Conservation (phyloP, 2,797 vertebrate species). For the Salmo trutta region DNA sequence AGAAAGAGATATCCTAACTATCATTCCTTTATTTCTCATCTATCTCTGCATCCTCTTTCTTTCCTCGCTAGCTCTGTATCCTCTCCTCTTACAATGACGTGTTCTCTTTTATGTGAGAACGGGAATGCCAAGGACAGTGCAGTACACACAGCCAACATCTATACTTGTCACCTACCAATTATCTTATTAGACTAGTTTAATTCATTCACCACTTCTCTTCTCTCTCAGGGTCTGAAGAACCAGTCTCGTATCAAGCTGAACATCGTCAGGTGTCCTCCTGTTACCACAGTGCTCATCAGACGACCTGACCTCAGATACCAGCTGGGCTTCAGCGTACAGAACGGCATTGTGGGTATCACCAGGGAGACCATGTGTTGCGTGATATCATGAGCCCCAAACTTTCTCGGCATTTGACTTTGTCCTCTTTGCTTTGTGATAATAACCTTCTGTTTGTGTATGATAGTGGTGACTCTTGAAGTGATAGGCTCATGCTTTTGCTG, state of each 20-base stretch:
- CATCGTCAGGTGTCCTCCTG: slow-evolving; percentile 94
- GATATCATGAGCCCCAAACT: neutral
- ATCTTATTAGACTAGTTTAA: neutral
- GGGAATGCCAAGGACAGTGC: neutral
- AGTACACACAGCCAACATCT: neutral
- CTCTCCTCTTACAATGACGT: neutral
- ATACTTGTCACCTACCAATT: neutral
- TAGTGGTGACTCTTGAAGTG: neutral
- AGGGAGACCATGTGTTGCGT: neutral
- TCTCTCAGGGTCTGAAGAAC: slow-evolving; percentile 88
- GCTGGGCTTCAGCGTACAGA: slow-evolving; percentile 96
- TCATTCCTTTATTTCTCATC: neutral
- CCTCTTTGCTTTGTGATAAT: no score
- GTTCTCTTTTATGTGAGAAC: neutral
- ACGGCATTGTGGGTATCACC: slow-evolving; percentile 88
- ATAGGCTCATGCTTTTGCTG: neutral
- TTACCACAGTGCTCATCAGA: slow-evolving; percentile 94
- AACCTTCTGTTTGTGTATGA: neutral
- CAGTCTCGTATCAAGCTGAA: slow-evolving; percentile 91
- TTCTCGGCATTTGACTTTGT: no score
- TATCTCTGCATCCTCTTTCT: neutral
- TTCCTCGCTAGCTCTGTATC: neutral
- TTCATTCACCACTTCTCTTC: neutral
- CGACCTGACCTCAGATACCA: slow-evolving; percentile 94
- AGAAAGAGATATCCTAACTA: neutral